A percentile compares a stretch with the other conserved stretches of the same genome.
Conservation (phyloP, 2,113 vertebrate genomes). For the Lasiurus cinereus region DNA sequence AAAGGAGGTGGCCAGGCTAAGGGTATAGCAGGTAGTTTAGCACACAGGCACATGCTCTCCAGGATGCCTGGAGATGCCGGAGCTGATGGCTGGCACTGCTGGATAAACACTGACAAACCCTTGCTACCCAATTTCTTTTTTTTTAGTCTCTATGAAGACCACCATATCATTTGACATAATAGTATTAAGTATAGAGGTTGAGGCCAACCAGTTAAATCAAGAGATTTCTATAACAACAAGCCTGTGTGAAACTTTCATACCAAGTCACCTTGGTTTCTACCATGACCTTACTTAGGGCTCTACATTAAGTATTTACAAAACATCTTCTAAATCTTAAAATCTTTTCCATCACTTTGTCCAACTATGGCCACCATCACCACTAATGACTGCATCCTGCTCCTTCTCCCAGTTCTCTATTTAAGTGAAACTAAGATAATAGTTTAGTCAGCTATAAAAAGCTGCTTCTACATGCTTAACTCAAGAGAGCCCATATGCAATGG, state of each 20-base stretch:
- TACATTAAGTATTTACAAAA: background rate
- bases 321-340: background rate
- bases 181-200: background rate
- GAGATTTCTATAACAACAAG: background rate
- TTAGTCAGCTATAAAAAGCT: background rate
- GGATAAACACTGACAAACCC: background rate
- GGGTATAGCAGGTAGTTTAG: background rate
- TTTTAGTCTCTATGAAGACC: background rate
- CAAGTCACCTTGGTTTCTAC: background rate
- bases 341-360: background rate
- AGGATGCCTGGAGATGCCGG: background rate
- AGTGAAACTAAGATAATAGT: too few species aligned
- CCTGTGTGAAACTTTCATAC: background rate
- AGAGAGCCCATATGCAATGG: background rate
- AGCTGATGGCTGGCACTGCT: fast-evolving
- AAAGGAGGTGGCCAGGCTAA: background rate
- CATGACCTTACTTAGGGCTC: background rate
- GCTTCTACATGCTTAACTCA: background rate
- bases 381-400: background rate
- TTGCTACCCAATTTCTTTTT: background rate
- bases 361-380: background rate
- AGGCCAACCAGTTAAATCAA: background rate
- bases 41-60: too few species aligned
- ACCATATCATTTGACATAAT: background rate
- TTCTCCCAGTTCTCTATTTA: background rate